A percentile compares a stretch with the other conserved stretches of the same genome.
These are phyloP conservation scores for Lithosia quadra DNA, from an alignment of 2,888 invertebrate species.

Conservation along the genomic window DNA sequence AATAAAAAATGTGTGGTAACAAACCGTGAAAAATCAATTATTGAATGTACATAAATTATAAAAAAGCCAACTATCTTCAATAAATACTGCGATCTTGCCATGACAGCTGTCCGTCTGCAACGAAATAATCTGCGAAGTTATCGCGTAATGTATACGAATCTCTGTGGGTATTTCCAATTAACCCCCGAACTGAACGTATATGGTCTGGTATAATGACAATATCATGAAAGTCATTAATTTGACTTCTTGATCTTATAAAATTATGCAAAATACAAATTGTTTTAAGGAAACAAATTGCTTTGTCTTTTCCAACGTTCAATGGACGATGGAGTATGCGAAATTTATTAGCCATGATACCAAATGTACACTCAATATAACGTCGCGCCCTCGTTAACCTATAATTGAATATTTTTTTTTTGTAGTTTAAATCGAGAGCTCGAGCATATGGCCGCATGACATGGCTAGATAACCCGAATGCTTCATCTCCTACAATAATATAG, in stretches of 20 bases:
- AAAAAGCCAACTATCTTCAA: conserved; percentile 36
- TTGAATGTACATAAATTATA: conserved; percentile 21
- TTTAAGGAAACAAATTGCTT: conserved; percentile 25
- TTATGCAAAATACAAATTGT: conserved; percentile 26
- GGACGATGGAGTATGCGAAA: conserved; percentile 42
- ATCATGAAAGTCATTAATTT: too few relatives aligned
- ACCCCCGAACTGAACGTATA: conserved; percentile 33
- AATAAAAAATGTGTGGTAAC: conserved; percentile 45
- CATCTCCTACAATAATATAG: too few relatives aligned
- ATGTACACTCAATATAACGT: too few relatives aligned
- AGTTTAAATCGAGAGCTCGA: conserved; percentile 30
- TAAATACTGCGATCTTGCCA: too few relatives aligned
- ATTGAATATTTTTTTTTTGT: conserved; percentile 42
- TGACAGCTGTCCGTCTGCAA: too few relatives aligned
- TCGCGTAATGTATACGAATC: too few relatives aligned
- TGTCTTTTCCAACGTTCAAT: conserved; percentile 36
- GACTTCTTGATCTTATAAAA: too few relatives aligned
- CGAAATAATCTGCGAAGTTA: too few relatives aligned
- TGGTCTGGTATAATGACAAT: conserved; percentile 35
- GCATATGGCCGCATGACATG: conserved; percentile 12
- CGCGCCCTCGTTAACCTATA: too few relatives aligned
- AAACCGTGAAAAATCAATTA: conserved; percentile 36
- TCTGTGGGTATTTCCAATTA: too few relatives aligned
- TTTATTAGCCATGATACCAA: too few relatives aligned
- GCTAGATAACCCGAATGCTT: conserved; percentile 16